Evolutionary conservation across 30 jellyfish, hydroid and myxozoan genomes (phyloP), one percentile per base, ranked within the genome.

Genomic region (Pseudorhiza aurosa): DNA sequence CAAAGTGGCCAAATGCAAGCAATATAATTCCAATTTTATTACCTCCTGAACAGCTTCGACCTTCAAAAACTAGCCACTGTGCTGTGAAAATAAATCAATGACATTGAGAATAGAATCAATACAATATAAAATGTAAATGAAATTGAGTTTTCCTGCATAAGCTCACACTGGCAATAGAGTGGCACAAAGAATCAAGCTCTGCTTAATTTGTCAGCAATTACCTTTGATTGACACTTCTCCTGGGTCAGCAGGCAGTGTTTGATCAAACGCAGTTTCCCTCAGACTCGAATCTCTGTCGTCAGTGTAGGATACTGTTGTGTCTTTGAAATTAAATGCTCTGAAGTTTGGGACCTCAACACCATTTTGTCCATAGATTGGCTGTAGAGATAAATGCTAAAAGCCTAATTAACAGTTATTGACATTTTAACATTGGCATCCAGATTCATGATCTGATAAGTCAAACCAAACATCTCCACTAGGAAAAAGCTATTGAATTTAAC

Each of bases 291-390:
- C 98, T 58, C 83, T 91, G 62, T 91, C 98, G 51, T 91, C 98
- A 22, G 77, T 72, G 53, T 68, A 91, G 14, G 94, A 91, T 10
- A 91, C 77, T 36, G 69, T 74, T 0, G 88, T 62, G 46, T 91
- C 98, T 58, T 91, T 85, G 28, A 64, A 77, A 46, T 82, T 63
- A 45, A 91, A 53, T 24, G 98, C 22, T 56, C 89, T 77, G 74
- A 81, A 91, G 75, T 51, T 45, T 27, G 88, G 56, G 1, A 65
- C 70, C 27, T 91, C 98, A 5, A 85, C 75, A 30, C 96, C 98
- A 84, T 78, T 67, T 31, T 91, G 98, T n/a, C 98, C 98, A 77
- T 85, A 78, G 29, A 91, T 74, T n/a, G 68, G 83, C 98, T 91
- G 32, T 4, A 68, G 68, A 28, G 27, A 58, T 21, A 56, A 60